These are phyloP conservation scores for Siniperca undulata DNA, from an alignment of 2,797 vertebrate species.

Conservation along the genomic window DNA sequence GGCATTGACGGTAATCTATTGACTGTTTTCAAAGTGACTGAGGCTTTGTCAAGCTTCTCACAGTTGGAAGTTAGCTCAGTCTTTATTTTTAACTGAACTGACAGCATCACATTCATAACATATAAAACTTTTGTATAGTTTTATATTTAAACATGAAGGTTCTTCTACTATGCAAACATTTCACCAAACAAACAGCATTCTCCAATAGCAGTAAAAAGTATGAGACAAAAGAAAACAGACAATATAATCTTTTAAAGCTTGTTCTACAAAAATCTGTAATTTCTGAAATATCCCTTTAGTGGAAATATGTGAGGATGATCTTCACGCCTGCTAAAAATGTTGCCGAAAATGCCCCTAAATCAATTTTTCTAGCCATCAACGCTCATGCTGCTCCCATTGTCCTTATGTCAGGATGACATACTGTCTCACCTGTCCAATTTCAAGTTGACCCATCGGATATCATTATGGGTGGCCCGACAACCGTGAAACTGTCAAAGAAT, in stretches of 20 bases:
- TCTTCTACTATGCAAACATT: not conserved
- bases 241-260: not conserved
- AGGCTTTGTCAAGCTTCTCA: constrained; percentile 47
- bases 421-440: constrained; percentile 77
- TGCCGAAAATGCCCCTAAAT: constrained; percentile 46
- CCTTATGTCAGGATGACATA: constrained; percentile 72
- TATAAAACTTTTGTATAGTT: not conserved
- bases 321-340: constrained; percentile 44
- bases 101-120: constrained; percentile 25
- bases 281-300: constrained; percentile 16
- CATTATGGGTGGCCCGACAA: constrained; percentile 78
- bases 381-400: constrained; percentile 59
- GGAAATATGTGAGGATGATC: constrained; percentile 33
- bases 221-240: not conserved
- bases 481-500: constrained; percentile 79
- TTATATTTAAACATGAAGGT: not conserved
- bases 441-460: constrained; percentile 81
- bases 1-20: constrained; percentile 48
- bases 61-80: constrained; percentile 36
- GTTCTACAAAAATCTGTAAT: constrained; percentile 5
- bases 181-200: not conserved
- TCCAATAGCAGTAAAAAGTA: not conserved
- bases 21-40: constrained; percentile 45
- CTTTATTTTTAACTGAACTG: constrained; percentile 34
- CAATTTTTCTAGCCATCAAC: constrained; percentile 37